phyloP scores from a whole-genome alignment of 1,140 invertebrate genomes.

The Pectinophora gossypiella region DNA sequence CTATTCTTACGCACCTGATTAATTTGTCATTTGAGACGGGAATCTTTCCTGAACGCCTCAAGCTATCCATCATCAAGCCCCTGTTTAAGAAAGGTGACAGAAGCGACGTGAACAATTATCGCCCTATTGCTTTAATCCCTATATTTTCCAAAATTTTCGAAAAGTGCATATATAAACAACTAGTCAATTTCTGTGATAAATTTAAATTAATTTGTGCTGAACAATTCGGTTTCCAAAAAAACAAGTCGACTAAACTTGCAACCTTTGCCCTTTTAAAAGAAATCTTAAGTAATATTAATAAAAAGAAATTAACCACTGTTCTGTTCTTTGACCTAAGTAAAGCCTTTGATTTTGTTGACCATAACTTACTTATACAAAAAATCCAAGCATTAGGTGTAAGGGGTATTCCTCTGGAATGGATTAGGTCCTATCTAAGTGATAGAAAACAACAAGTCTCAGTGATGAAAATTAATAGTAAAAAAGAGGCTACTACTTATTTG shows the following conservation, averaged over 20 bases:
- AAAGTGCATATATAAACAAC: not conserved
- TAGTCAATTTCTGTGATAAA: not conserved
- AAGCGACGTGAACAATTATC: not conserved
- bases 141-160: not conserved
- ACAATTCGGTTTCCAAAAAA: not conserved
- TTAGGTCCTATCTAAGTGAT: too few relatives aligned
- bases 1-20: not conserved
- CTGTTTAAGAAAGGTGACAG: not conserved
- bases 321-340: too few relatives aligned
- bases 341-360: too few relatives aligned
- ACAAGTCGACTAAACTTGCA: not conserved
- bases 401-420: too few relatives aligned
- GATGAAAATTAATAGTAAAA: too few relatives aligned
- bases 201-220: not conserved
- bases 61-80: not conserved
- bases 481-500: too few relatives aligned
- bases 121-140: not conserved
- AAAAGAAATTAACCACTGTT: too few relatives aligned
- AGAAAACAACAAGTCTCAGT: too few relatives aligned
- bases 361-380: too few relatives aligned
- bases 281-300: too few relatives aligned
- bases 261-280: not conserved
- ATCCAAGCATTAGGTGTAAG: too few relatives aligned
- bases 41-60: not conserved
- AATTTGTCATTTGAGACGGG: not conserved